phyloP scores from a whole-genome alignment of 2,113 vertebrate genomes.

The Scomber scombrus region DNA sequence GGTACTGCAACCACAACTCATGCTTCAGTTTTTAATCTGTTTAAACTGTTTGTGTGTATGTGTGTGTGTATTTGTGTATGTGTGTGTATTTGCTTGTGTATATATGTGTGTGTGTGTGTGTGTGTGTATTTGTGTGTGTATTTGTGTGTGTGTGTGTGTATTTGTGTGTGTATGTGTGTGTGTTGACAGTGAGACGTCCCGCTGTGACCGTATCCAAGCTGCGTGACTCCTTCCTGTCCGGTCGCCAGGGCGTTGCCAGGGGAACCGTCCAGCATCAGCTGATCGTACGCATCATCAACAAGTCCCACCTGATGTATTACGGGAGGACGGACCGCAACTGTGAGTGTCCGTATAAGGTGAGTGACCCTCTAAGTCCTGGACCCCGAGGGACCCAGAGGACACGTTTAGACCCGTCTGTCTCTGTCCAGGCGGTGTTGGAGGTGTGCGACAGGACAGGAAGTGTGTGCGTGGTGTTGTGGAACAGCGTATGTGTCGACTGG shows the following conservation, averaged over 20 bases:
- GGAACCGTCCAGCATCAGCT: conserved; percentile 48
- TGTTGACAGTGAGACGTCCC: conserved; percentile 28
- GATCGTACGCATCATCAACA: conserved; percentile 79
- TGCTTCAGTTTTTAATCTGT: too few relatives aligned
- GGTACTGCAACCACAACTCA: too few relatives aligned
- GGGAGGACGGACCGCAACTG: conserved; percentile 78
- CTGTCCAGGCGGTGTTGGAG: conserved; percentile 76
- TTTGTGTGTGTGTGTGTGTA: background rate
- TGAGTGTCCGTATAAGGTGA: conserved; percentile 85
- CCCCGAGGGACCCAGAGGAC: background rate
- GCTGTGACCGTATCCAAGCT: conserved; percentile 44
- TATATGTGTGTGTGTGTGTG: background rate
- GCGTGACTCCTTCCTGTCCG: conserved; percentile 51
- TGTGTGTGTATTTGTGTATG: too few relatives aligned
- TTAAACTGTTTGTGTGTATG: too few relatives aligned
- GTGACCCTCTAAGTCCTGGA: background rate
- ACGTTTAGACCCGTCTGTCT: background rate
- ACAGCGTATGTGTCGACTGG: conserved; percentile 84
- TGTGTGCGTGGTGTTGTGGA: conserved; percentile 84
- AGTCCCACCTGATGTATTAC: conserved; percentile 82
- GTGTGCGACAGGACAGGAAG: conserved; percentile 78
- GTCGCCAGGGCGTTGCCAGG: conserved; percentile 3
- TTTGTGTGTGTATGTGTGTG: background rate
- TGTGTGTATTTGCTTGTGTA: background rate
- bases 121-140: background rate